Evolutionary conservation across 2,888 invertebrate species (phyloP).

Genomic region (Thysanoteuthis rhombus): DNA sequence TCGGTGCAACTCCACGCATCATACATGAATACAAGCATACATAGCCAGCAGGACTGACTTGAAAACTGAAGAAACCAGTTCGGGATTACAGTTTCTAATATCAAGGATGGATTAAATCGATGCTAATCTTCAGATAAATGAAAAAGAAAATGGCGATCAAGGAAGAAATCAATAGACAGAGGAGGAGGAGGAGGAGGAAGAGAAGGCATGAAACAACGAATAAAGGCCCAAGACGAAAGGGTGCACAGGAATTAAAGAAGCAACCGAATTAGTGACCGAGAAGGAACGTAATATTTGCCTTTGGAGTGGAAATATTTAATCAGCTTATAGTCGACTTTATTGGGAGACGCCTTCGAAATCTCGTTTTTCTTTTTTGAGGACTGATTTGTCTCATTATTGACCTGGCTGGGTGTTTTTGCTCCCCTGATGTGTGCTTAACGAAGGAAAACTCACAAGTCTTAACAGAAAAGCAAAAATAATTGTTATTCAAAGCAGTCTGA

Average conservation of each 20-base stretch:
- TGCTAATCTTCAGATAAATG: neutral
- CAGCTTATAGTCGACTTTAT: neutral
- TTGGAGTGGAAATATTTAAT: neutral
- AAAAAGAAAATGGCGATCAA: neutral
- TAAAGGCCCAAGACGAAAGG: neutral
- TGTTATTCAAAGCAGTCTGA: neutral
- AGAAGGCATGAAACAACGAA: neutral
- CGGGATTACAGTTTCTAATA: too few relatives aligned
- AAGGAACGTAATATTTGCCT: neutral
- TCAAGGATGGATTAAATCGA: neutral
- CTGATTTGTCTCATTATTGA: neutral
- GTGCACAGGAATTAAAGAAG: neutral
- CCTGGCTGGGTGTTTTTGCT: neutral
- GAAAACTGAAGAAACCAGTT: neutral
- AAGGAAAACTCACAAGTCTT: neutral
- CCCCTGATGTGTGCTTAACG: neutral
- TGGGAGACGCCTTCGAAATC: neutral
- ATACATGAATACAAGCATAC: too few relatives aligned
- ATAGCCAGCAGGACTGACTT: too few relatives aligned
- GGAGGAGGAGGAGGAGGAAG: neutral
- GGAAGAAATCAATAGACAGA: too few relatives aligned
- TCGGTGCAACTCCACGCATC: too few relatives aligned
- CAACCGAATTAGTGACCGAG: neutral
- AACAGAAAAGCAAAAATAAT: neutral
- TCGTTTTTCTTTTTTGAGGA: neutral